phyloP scores from a whole-genome alignment of 2,888 invertebrate species.

The Papilio demoleus region DNA sequence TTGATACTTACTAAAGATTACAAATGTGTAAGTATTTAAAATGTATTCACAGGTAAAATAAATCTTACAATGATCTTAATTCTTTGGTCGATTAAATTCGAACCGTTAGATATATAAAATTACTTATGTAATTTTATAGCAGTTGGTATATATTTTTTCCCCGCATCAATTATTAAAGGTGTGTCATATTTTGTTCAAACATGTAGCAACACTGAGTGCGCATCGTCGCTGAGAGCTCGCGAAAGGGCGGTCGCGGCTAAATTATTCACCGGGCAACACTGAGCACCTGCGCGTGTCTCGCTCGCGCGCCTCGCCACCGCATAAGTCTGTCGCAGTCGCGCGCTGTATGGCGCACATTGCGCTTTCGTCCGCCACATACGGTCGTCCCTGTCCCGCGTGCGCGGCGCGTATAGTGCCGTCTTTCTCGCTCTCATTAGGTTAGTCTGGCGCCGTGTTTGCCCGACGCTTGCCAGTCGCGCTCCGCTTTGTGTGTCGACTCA shows the following conservation, averaged over 20 bases:
- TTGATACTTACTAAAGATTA: too few relatives aligned
- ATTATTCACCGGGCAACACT: conserved; percentile 79
- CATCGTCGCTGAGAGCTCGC: conserved; percentile 48
- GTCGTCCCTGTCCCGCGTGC: conserved; percentile 57
- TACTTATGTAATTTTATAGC: not conserved
- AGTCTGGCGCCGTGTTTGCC: conserved; percentile 76
- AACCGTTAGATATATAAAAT: not conserved
- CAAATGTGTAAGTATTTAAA: too few relatives aligned
- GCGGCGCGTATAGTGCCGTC: conserved; percentile 53
- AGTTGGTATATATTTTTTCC: conserved; percentile 6
- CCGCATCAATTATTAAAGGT: conserved; percentile 27
- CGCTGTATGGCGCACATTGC: conserved; percentile 69
- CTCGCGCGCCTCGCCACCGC: conserved; percentile 43
- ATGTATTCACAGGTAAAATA: too few relatives aligned
- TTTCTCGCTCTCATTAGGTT: conserved; percentile 80
- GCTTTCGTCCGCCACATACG: conserved; percentile 78
- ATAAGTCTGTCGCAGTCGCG: conserved; percentile 54
- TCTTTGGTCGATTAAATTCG: not conserved
- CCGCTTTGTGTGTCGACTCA: conserved; percentile 55
- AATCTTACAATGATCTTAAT: not conserved
- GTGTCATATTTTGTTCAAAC: conserved; percentile 40
- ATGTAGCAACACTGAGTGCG: conserved; percentile 44
- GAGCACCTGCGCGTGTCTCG: conserved; percentile 64
- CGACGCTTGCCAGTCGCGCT: conserved; percentile 78
- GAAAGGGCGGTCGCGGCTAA: conserved; percentile 77